phyloP scores from a whole-genome alignment of 1,140 invertebrate species.

The Leptestheria dahalacensis region DNA sequence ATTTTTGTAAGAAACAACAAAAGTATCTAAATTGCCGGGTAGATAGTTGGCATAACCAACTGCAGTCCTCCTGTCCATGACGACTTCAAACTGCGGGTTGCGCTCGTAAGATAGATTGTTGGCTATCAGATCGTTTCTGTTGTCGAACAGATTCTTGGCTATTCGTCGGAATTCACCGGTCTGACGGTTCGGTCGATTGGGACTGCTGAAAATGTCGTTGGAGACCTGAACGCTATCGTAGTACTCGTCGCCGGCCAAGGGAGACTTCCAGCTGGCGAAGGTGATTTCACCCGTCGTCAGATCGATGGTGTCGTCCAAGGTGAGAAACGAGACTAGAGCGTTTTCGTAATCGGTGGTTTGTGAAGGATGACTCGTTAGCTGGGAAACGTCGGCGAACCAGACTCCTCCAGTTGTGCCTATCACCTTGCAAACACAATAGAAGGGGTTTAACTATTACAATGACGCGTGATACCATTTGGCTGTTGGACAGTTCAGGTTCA shows the following conservation, averaged over 20 bases:
- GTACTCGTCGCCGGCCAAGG: slow-evolving; percentile 20
- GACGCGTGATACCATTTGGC: too few species aligned
- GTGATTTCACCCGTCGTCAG: slow-evolving; percentile 17
- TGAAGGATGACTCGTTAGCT: neutral
- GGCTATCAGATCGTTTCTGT: neutral
- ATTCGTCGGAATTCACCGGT: neutral
- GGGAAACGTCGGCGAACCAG: slow-evolving; percentile 6
- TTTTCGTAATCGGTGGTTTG: neutral
- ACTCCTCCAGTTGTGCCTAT: slow-evolving; percentile 10
- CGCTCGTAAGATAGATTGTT: neutral
- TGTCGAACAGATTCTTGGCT: slow-evolving; percentile 8
- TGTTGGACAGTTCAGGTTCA: too few species aligned
- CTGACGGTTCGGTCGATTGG: neutral
- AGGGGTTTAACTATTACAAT: too few species aligned
- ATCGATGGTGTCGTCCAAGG: slow-evolving; percentile 5
- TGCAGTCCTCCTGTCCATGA: neutral
- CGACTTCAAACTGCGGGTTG: neutral
- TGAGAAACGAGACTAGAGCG: slow-evolving; percentile 3
- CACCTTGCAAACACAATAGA: neutral
- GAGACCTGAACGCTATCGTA: slow-evolving; percentile 19
- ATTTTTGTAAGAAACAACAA: slow-evolving; percentile 5
- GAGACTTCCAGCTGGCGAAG: slow-evolving; percentile 19
- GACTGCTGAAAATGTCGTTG: slow-evolving; percentile 21
- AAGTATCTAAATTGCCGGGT: neutral
- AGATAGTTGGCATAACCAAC: neutral